These are phyloP conservation scores for Nycticebus coucang DNA, from an alignment of 2,113 vertebrate genomes.

Conservation along the genomic window DNA sequence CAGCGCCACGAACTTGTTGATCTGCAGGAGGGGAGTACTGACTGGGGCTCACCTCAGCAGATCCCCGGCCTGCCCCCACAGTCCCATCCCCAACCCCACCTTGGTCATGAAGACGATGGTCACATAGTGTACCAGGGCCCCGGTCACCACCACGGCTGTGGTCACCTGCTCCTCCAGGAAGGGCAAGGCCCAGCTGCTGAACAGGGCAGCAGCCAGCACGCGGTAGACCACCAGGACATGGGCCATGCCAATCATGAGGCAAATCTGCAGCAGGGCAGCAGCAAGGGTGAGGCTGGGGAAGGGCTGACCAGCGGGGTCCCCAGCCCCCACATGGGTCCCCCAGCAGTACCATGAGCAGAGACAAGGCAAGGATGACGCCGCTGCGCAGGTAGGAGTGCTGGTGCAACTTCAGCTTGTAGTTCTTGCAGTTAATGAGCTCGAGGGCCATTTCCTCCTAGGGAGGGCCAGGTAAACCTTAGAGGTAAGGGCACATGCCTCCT, in stretches of 20 bases:
- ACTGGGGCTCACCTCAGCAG: not conserved
- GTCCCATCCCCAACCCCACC: slow-evolving; percentile 62
- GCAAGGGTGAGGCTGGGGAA: not conserved
- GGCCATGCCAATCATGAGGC: slow-evolving; percentile 90
- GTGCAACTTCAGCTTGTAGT: slow-evolving; percentile 77
- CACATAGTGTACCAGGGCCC: slow-evolving; percentile 92
- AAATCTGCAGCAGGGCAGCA: slow-evolving; percentile 83
- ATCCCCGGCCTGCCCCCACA: rapidly evolving
- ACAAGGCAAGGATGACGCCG: slow-evolving; percentile 86
- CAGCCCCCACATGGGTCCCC: rapidly evolving
- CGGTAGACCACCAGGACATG: slow-evolving; percentile 91
- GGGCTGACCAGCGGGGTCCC: rapidly evolving
- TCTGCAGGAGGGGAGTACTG: slow-evolving; percentile 75
- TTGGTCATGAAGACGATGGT: slow-evolving; percentile 93
- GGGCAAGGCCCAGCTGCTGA: slow-evolving; percentile 74
- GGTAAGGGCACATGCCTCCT: too few relatives aligned
- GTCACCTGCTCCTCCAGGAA: slow-evolving; percentile 86
- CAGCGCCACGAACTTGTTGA: slow-evolving; percentile 90
- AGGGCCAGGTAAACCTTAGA: not conserved
- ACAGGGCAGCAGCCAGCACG: slow-evolving; percentile 83
- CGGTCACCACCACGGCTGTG: slow-evolving; percentile 84
- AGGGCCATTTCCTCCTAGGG: slow-evolving; percentile 93
- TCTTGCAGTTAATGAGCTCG: slow-evolving; percentile 86
- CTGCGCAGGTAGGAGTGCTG: slow-evolving; percentile 90
- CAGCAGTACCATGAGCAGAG: slow-evolving; percentile 88